phyloP scores from a whole-genome alignment of 2,888 invertebrate species.

The Rhamphomyia laevipes region DNA sequence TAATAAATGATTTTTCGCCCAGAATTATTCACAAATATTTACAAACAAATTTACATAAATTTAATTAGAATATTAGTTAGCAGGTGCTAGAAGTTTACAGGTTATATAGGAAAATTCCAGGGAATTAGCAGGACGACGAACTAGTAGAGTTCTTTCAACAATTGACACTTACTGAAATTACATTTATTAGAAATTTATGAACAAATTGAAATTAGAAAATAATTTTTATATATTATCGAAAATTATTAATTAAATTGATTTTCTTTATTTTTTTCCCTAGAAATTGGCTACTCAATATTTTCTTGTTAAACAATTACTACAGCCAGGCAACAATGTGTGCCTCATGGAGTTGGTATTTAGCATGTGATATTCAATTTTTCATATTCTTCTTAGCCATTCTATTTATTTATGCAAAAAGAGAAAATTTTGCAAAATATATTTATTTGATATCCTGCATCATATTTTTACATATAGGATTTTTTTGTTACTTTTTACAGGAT shows the following conservation, averaged over 20 bases:
- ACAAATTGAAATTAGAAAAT: too few species aligned
- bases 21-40: too few species aligned
- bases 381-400: slow-evolving; percentile 2
- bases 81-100: too few species aligned
- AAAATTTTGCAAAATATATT: background rate
- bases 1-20: too few species aligned
- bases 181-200: too few species aligned
- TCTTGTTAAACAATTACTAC: slow-evolving; percentile 6
- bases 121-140: too few species aligned
- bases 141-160: too few species aligned
- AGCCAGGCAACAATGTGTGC: slow-evolving; percentile 3
- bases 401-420: slow-evolving; percentile 6
- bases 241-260: background rate
- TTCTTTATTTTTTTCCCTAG: slow-evolving; percentile 1
- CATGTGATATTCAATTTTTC: slow-evolving; percentile 12
- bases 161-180: too few species aligned
- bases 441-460: background rate
- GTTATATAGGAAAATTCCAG: too few species aligned
- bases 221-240: background rate
- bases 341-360: slow-evolving; percentile 8
- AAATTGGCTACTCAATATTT: slow-evolving; percentile 7
- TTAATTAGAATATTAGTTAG: too few species aligned
- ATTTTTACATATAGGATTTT: background rate
- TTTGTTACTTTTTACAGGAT: background rate
- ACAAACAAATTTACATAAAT: too few species aligned